Conservation (phyloP, 2,888 invertebrate species). For the Lampropteryx suffumata region DNA sequence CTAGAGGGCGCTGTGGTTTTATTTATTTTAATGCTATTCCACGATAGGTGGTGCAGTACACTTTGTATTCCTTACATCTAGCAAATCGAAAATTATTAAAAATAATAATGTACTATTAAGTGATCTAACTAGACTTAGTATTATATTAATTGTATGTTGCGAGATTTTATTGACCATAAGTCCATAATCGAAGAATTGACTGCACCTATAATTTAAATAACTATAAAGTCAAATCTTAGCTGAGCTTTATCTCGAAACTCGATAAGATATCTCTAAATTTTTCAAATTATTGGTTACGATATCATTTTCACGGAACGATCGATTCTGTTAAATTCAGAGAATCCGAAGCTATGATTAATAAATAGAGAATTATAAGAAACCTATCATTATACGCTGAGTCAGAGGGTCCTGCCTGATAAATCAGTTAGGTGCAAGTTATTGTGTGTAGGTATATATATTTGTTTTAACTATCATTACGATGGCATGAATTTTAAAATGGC, state of each 20-base stretch:
- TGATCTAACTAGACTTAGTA: too few relatives aligned
- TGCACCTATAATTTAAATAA: too few relatives aligned
- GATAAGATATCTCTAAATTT: conserved; percentile 29
- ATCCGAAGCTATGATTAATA: conserved; percentile 52
- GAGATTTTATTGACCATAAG: not conserved
- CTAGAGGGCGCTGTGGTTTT: conserved; percentile 3
- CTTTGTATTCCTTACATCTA: too few relatives aligned
- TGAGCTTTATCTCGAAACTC: conserved; percentile 13
- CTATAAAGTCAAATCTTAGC: too few relatives aligned
- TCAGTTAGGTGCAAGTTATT: conserved; percentile 19
- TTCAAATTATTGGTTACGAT: conserved; percentile 41
- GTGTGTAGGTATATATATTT: not conserved
- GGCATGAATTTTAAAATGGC: too few relatives aligned
- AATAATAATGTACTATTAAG: too few relatives aligned
- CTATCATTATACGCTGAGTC: conserved; percentile 56
- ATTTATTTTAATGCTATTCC: not conserved
- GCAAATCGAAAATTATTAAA: too few relatives aligned
- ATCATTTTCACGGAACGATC: conserved; percentile 48
- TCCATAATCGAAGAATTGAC: not conserved
- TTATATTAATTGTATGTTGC: not conserved
- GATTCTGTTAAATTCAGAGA: conserved; percentile 57
- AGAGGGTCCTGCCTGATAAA: conserved; percentile 13
- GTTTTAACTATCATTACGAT: too few relatives aligned
- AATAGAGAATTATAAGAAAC: conserved; percentile 53
- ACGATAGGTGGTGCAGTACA: conserved; percentile 7